These are phyloP conservation scores for Wiebesia pumilae DNA, from an alignment of 1,140 invertebrate genomes.

Conservation along the genomic window DNA sequence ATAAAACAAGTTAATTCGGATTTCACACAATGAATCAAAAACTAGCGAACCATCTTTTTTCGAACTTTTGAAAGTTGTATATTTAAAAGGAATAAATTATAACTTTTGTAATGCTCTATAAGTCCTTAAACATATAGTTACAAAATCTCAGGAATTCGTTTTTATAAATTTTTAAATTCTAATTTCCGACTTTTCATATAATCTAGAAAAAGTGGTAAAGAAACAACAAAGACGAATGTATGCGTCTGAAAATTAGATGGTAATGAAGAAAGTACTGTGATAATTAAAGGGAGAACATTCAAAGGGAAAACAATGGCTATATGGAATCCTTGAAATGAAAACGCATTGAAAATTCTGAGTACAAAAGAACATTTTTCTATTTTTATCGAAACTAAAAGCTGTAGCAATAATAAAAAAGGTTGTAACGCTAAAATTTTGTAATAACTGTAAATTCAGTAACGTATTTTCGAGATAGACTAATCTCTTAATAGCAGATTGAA, in stretches of 20 bases:
- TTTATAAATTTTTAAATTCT: not conserved
- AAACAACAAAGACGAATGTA: not conserved
- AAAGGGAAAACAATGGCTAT: conserved; percentile 34
- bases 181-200: not conserved
- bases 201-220: not conserved
- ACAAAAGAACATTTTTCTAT: not conserved
- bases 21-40: not conserved
- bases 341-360: conserved; percentile 21
- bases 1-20: not conserved
- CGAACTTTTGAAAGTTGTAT: not conserved
- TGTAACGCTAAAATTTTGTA: not conserved
- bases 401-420: not conserved
- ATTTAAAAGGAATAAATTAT: conserved; percentile 7
- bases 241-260: conserved; percentile 6
- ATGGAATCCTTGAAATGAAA: conserved; percentile 1
- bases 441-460: not conserved
- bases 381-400: not conserved
- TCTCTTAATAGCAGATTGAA: not conserved
- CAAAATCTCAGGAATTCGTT: not conserved
- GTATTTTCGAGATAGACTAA: not conserved
- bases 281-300: conserved; percentile 3
- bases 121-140: not conserved
- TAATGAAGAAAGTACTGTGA: conserved; percentile 7
- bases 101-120: not conserved
- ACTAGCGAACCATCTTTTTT: not conserved